Base-by-base conservation (phyloP, 2,797 vertebrate genomes). In the Heliangelus exortis region DNA sequence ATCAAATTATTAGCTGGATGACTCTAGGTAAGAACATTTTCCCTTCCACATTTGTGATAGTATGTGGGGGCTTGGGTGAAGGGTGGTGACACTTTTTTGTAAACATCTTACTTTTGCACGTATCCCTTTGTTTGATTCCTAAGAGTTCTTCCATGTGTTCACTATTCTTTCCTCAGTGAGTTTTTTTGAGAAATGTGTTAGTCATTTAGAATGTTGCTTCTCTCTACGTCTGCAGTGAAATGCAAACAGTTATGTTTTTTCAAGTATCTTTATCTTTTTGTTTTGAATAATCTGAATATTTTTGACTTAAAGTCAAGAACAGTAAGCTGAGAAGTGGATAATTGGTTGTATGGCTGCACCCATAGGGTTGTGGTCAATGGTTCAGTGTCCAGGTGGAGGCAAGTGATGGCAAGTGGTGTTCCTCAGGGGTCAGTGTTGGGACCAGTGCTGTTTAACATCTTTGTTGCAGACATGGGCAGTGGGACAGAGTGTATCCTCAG, bases 1-100 rank as follows among this genome's bases (percentile, higher is more conserved):
- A 99, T 95, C 99, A 99, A 93, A 87, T 99, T 75, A 81, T 99
- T 95, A 99, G 99, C 98, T 99, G 99, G 99, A 83, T 92, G 74
- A 99, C 97, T 19, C 97, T 99, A 96, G 99, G 99, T 99, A 96
- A 98, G 97, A 66, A 58, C 28, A 22, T n/a, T 9, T 25, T 81
- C 29, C 45, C 28, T 82, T n/a, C 67, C 50, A 55, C 62, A 65
- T 10, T 34, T 90, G 15, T 68, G 53, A 19, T 78, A 47, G 15
- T 69, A 50, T 25, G 4, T 41, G 26, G 34, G 34, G 28, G 14
- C 18, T n/a, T 67, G 34, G 43, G 36, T 53, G 23, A 6, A 7
- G 4, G 2, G 14, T 4, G 0, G 31, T 57, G 21, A 21, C 10
- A 5, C 17, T 36, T 67, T 28, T 90, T n/a, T 33, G 50, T 61